Percentiles rank a stretch among this genome's conserved stretches.
Evolutionary conservation across 2,113 vertebrate genomes (phyloP).

Genomic region (Abramis brama): DNA sequence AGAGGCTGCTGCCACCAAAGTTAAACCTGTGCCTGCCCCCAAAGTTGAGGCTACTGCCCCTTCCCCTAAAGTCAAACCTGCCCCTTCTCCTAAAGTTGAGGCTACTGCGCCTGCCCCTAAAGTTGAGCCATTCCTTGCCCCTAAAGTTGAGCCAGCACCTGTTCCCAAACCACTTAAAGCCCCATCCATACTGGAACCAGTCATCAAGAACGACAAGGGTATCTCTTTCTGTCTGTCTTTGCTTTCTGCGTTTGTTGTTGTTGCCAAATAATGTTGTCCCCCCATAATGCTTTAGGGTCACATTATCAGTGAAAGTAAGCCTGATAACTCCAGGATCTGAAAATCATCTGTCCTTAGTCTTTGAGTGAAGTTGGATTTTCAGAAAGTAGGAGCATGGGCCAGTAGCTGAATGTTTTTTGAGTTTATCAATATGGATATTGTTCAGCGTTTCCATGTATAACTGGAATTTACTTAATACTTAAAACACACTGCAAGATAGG

Average conservation of each 20-base stretch:
- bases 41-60: not conserved
- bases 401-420: not conserved
- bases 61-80: not conserved
- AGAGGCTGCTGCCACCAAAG: not conserved
- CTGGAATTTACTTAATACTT: not conserved
- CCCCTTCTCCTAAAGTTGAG: not conserved
- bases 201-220: constrained; percentile 96
- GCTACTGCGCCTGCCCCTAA: not conserved
- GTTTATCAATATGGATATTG: not conserved
- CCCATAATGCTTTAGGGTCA: not conserved
- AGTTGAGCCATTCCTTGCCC: not conserved
- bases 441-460: not conserved
- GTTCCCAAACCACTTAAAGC: constrained; percentile 67
- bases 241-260: constrained; percentile 45
- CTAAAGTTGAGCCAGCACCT: constrained; percentile 23
- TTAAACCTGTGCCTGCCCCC: not conserved
- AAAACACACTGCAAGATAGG: too few species aligned
- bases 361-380: not conserved
- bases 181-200: constrained; percentile 79
- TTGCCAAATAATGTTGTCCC: not conserved
- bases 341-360: not conserved
- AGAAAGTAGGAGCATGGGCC: not conserved
- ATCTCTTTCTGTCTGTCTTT: constrained; percentile 74
- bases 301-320: not conserved
- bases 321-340: not conserved